Base-by-base conservation (phyloP, 1,140 invertebrate species). In the Phthorimaea operculella region DNA sequence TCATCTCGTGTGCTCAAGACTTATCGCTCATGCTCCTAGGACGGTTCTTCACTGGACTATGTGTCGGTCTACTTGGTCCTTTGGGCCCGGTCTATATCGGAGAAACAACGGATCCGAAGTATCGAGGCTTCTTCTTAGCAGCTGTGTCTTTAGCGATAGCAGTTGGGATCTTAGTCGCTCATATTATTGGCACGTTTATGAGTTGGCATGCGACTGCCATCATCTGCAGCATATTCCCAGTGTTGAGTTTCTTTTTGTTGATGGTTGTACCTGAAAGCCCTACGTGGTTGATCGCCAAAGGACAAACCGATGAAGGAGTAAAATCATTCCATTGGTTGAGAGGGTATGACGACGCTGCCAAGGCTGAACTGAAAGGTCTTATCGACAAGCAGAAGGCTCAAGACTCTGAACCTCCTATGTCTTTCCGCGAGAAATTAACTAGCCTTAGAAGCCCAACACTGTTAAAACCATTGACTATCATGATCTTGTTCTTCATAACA, bases 201-300 rank as follows among this genome's bases (percentile, higher is more conserved):
- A 67, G 83, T 34, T 91, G 90, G 90, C 79, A 87, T 64, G 76
- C 76, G 60, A 88, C 88, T 2, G 88, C 89, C 0, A 74, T 86
- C 0, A 76, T 90, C 2, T 87, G 85, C 63, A 82, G 80, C 2
- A 47, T 84, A 4, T 75, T 89, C 18, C 88, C 88, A 12, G 64
- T 89, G 14, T 9, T 88, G 12, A 74, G 82, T 33, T 84, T 86
- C 16, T 21, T 86, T 3, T 55, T 88, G 1, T 60, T 89, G 34
- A 71, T 76, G 15, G 84, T 89, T 14, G 79, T 90, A 1, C 91
- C 91, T 0, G 93, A 94, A 74, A 92, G 92, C 54, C 92, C 93
- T 1, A 86, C 88, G 1, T 94, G 91, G 91, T 73, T 92, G 45
- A 84, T 89, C 0, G 83, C 87, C 4, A 87, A 88, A 63, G 87